Evolutionary conservation across 1,140 invertebrate species (phyloP).

Genomic region (Drosophila nigrodunni): DNA sequence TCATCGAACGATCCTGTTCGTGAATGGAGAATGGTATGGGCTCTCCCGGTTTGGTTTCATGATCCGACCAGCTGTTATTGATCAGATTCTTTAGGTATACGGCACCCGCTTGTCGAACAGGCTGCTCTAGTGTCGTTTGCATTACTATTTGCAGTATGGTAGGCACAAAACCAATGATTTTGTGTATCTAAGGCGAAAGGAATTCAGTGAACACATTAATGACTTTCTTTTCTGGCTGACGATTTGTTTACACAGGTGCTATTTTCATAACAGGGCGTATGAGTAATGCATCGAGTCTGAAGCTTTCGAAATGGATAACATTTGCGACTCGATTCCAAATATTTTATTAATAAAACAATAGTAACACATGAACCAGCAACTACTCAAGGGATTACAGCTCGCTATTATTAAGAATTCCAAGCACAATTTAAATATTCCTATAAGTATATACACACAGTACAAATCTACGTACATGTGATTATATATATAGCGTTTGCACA

Average conservation of each 20-base stretch:
- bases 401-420: slow-evolving; percentile 63
- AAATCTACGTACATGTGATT: slow-evolving; percentile 9
- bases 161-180: slow-evolving; percentile 98
- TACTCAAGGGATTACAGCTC: slow-evolving; percentile 10
- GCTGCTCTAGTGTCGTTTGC: slow-evolving; percentile 94
- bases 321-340: slow-evolving; percentile 16
- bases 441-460: not conserved
- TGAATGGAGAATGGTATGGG: slow-evolving; percentile 94
- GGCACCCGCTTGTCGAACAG: slow-evolving; percentile 97
- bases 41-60: slow-evolving; percentile 91
- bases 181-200: slow-evolving; percentile 90
- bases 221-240: slow-evolving; percentile 28
- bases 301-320: not conserved
- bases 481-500: slow-evolving; percentile 33
- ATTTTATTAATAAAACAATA: slow-evolving; percentile 50
- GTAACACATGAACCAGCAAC: slow-evolving; percentile 20
- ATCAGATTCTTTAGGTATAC: slow-evolving; percentile 99
- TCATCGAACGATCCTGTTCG: slow-evolving; percentile 97
- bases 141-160: slow-evolving; percentile 96
- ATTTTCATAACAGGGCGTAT: slow-evolving; percentile 22
- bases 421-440: slow-evolving; percentile 42
- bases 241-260: slow-evolving; percentile 71
- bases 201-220: slow-evolving; percentile 26
- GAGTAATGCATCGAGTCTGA: slow-evolving; percentile 27
- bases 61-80: slow-evolving; percentile 94